Evolutionary conservation across 2,797 vertebrate species (phyloP), one percentile per base, ranked within the genome.

Genomic region (Tenualosa ilisha): DNA sequence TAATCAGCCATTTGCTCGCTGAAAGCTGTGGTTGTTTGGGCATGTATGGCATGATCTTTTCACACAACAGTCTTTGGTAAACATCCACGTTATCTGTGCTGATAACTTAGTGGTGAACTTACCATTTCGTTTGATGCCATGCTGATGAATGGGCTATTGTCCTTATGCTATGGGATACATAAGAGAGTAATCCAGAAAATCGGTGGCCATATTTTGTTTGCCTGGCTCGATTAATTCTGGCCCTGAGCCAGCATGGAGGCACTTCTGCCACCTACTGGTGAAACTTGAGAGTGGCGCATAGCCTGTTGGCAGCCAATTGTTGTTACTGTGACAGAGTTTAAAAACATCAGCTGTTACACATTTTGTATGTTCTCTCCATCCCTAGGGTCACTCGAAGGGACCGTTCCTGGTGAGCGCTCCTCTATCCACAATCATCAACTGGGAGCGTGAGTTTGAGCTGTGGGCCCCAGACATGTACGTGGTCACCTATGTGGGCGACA

Each of bases 401-500:
- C 98, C 98, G 0, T 99, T 99, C 92, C 93, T 99, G 90, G 98
- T 99, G 87, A 98, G 98, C 46, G 98, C 98, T 0, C 98, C 98
- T 0, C 96, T 99, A 81, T 99, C 98, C 89, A 99, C 98, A 87
- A 99, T 99, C 93, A 99, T 99, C 88, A 99, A 99, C 94, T 99
- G 98, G 98, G 98, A 99, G 87, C 92, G 98, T 79, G 98, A 99
- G 93, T 98, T 99, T 91, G 98, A 99, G 93, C 97, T 99, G 97
- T 99, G 98, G 98, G 98, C 98, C 0, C 98, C 98, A 0, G 98
- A 97, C 89, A 97, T 99, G 96, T 99, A 99, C 0, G 98, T 99
- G 51, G 98, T 99, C 87, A 99, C 98, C 0, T 99, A 99, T 0
- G 96, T 99, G 0, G 98, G 98, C 0, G 98, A 99, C 93, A 99